phyloP scores from a whole-genome alignment of 2,797 vertebrate species.

The Trachops cirrhosus region DNA sequence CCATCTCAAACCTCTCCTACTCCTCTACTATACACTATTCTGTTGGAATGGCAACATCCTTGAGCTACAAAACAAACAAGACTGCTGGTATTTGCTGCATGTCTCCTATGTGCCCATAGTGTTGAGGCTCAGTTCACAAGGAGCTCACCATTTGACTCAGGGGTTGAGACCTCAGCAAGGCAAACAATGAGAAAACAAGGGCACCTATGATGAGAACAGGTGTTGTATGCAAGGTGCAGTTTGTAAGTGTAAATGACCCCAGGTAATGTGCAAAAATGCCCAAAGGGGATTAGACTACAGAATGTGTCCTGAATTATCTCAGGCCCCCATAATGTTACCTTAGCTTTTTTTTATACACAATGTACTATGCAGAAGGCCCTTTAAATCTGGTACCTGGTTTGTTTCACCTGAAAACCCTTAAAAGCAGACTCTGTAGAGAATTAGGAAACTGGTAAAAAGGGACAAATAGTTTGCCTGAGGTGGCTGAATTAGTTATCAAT shows the following conservation, averaged over 20 bases:
- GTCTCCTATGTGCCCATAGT: neutral
- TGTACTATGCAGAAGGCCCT: neutral
- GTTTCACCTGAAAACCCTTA: neutral
- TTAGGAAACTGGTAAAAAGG: neutral
- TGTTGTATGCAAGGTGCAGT: too few relatives aligned
- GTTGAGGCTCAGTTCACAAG: neutral
- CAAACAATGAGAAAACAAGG: neutral
- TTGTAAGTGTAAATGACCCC: neutral
- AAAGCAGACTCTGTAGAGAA: neutral
- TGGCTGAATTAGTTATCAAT: neutral
- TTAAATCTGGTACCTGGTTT: neutral
- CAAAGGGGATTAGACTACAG: neutral
- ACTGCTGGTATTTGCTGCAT: neutral
- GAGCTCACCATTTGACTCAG: neutral
- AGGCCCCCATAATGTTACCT: neutral
- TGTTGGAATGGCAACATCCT: neutral
- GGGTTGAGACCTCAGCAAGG: neutral
- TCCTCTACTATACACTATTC: neutral
- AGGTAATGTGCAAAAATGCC: neutral
- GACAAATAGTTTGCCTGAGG: neutral
- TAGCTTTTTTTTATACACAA: neutral
- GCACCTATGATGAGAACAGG: accelerated
- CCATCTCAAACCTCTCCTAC: neutral
- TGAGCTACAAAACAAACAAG: neutral
- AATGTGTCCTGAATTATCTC: neutral